Conservation (phyloP, 1,140 invertebrate species). For the Tyrophagus putrescentiae region DNA sequence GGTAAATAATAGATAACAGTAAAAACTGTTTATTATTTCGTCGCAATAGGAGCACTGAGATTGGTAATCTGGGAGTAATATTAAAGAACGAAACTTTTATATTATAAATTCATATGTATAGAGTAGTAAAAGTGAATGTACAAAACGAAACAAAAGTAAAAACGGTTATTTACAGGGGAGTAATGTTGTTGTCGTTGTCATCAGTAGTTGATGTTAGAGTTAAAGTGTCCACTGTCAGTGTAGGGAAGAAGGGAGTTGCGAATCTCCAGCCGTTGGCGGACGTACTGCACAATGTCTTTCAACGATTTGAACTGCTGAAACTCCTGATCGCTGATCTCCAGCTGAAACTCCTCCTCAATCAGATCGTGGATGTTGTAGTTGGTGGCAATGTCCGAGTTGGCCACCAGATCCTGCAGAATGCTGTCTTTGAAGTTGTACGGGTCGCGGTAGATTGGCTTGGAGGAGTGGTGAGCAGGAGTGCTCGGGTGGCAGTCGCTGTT, state of each 20-base stretch:
- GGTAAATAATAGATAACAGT: neutral
- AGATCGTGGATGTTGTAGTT: constrained; percentile 15
- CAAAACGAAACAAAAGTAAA: neutral
- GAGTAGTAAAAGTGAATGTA: neutral
- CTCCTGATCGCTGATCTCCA: constrained; percentile 14
- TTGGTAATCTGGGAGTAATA: too few species aligned
- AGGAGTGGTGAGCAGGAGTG: neutral
- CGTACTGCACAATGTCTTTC: constrained; percentile 12
- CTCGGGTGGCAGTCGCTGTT: neutral
- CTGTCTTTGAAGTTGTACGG: constrained; percentile 9
- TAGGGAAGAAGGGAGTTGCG: neutral
- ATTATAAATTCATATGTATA: too few species aligned
- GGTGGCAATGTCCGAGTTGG: neutral
- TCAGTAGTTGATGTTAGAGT: neutral
- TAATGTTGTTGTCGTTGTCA: neutral
- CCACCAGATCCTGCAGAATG: constrained; percentile 10
- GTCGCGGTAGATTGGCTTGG: constrained; percentile 7
- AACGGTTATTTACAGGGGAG: neutral
- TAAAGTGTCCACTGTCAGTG: neutral
- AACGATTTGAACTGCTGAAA: constrained; percentile 18
- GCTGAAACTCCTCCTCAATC: constrained; percentile 14
- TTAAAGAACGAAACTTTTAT: too few species aligned
- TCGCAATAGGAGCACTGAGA: too few species aligned
- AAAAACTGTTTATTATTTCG: too few species aligned
- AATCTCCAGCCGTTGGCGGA: neutral